Evolutionary conservation across 2,113 vertebrate genomes (phyloP).

Genomic region (Heliornis fulica): DNA sequence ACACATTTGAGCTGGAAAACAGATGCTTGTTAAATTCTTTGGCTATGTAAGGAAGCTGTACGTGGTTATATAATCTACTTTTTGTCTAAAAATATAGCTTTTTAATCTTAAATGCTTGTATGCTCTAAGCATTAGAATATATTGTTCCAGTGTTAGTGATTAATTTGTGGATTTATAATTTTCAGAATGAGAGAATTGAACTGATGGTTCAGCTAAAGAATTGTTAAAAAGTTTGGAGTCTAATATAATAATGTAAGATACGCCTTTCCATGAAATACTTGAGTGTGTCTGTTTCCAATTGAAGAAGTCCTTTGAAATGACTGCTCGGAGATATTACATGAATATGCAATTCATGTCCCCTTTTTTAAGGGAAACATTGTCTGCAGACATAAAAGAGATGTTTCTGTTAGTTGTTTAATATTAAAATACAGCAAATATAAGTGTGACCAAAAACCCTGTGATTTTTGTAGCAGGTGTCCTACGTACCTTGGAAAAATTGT

Average conservation of each 20-base stretch:
- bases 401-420: neutral
- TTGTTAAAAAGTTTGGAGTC: neutral
- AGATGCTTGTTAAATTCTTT: slow-evolving; percentile 69
- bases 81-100: slow-evolving; percentile 26
- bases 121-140: neutral
- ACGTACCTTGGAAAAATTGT: neutral
- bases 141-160: neutral
- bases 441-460: neutral
- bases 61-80: slow-evolving; percentile 56
- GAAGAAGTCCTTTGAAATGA: slow-evolving; percentile 22
- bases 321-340: neutral
- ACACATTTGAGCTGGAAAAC: slow-evolving; percentile 65
- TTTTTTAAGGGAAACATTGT: neutral
- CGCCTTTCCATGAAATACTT: neutral
- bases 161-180: slow-evolving; percentile 14
- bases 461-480: neutral
- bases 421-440: neutral
- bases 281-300: slow-evolving; percentile 30
- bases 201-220: neutral
- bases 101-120: slow-evolving; percentile 35
- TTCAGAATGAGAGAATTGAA: neutral
- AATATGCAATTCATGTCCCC: neutral
- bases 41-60: slow-evolving; percentile 54
- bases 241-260: neutral
- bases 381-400: neutral